Evolutionary conservation across 2,888 invertebrate species (phyloP).

Genomic region (Drosophila aldrichi): DNA sequence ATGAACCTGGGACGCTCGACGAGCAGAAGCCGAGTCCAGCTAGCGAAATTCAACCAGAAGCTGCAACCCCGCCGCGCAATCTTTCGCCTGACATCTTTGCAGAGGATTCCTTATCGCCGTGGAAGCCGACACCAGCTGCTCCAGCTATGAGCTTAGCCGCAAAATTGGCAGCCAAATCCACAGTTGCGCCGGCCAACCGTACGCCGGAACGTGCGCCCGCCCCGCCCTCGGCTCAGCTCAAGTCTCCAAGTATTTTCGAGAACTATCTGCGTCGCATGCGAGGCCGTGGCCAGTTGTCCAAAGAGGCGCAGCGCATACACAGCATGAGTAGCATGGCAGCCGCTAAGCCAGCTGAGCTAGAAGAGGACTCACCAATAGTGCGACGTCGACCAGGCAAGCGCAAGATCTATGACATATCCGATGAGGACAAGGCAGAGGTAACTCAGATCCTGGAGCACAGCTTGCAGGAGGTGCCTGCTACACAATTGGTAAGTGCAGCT

Average conservation of each 20-base stretch:
- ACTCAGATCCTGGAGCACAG: conserved; percentile 29
- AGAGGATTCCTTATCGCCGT: conserved; percentile 61
- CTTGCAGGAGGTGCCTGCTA: conserved; percentile 63
- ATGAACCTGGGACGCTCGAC: neutral
- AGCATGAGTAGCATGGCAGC: conserved; percentile 25
- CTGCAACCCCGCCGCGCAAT: conserved; percentile 28
- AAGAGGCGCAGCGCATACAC: conserved; percentile 52
- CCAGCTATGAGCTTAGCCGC: conserved; percentile 47
- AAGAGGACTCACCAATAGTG: conserved; percentile 57
- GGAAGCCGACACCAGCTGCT: conserved; percentile 22
- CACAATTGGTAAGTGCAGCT: conserved; percentile 65
- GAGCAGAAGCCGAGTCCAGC: neutral
- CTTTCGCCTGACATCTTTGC: conserved; percentile 80
- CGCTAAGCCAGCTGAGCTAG: neutral
- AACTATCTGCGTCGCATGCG: conserved; percentile 68
- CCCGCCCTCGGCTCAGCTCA: conserved; percentile 30
- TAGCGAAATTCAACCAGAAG: neutral
- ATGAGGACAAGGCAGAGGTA: conserved; percentile 45
- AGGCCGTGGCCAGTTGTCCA: conserved; percentile 61
- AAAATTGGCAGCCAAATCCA: conserved; percentile 57
- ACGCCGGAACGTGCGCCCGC: conserved; percentile 44
- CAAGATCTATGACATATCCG: conserved; percentile 72
- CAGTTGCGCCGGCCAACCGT: neutral
- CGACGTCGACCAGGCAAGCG: conserved; percentile 58
- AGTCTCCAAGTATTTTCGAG: conserved; percentile 76